Evolutionary conservation across 2,888 invertebrate species (phyloP).

Genomic region (Epicampocera succincta): DNA sequence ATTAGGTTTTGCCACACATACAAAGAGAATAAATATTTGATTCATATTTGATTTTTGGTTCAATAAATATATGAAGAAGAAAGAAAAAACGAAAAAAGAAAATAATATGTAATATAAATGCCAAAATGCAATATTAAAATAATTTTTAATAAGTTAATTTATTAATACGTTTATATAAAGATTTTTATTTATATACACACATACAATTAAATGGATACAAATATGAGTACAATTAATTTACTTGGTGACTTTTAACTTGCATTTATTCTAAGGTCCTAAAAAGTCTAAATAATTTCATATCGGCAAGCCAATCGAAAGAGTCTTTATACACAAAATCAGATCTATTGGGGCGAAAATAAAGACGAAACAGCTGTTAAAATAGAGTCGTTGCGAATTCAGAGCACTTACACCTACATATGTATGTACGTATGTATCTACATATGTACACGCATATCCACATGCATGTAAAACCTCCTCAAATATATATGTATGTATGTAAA

Average conservation of each 20-base stretch:
- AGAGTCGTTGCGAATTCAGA: no score
- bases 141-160: conserved; percentile 54
- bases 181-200: conserved; percentile 75
- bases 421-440: no score
- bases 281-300: conserved; percentile 3
- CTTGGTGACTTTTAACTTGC: conserved; percentile 57
- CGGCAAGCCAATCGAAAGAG: no score
- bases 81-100: conserved; percentile 82
- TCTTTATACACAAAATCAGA: no score
- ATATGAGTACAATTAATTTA: conserved; percentile 73
- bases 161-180: conserved; percentile 74
- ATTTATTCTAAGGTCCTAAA: conserved; percentile 13
- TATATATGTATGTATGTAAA: no score
- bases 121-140: conserved; percentile 81
- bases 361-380: no score
- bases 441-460: no score
- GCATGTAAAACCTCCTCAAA: no score
- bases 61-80: conserved; percentile 79
- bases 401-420: no score
- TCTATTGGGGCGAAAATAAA: no score
- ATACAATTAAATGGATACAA: conserved; percentile 68
- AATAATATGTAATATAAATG: conserved; percentile 80
- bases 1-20: conserved; percentile 65
- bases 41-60: conserved; percentile 65
- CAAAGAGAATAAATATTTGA: conserved; percentile 60